Evolutionary conservation across 2,797 vertebrate genomes (phyloP).

Genomic region (Pseudotriccus pelzelni): DNA sequence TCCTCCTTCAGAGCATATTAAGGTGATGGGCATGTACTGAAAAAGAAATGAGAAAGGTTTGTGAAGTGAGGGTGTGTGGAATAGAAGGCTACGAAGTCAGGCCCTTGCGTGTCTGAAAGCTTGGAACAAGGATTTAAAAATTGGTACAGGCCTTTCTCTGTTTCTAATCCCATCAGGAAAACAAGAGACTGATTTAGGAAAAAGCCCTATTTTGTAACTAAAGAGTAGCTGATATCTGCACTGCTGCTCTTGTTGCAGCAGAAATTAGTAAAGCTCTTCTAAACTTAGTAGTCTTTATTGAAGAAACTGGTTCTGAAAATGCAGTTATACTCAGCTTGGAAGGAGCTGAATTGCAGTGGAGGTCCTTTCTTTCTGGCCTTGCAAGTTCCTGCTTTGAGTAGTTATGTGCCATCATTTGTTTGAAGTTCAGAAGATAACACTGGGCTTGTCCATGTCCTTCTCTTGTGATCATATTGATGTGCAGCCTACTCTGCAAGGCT

Average conservation of each 20-base stretch:
- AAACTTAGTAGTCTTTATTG: background rate
- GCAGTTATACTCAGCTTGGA: background rate
- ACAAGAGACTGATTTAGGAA: background rate
- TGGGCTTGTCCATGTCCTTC: background rate
- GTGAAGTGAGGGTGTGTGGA: background rate
- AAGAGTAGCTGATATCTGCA: background rate
- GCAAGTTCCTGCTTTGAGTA: background rate
- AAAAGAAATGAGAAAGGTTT: background rate
- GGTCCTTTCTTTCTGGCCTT: background rate
- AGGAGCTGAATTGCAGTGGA: background rate
- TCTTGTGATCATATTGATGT: background rate
- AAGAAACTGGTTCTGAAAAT: background rate
- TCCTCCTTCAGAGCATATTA: background rate
- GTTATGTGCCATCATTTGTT: accelerated
- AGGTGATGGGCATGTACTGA: background rate
- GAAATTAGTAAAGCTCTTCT: background rate
- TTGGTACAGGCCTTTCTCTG: background rate
- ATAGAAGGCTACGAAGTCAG: background rate
- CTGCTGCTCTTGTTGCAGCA: background rate
- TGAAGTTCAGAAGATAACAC: background rate
- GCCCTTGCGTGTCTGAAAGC: background rate
- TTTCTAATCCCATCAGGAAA: background rate
- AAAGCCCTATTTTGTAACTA: background rate
- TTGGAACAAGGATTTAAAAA: background rate
- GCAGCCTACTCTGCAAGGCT: accelerated